Percentiles rank a stretch among this genome's conserved stretches.
Evolutionary conservation across 2,888 invertebrate genomes (phyloP).

Genomic region (Miltochrista miniata): DNA sequence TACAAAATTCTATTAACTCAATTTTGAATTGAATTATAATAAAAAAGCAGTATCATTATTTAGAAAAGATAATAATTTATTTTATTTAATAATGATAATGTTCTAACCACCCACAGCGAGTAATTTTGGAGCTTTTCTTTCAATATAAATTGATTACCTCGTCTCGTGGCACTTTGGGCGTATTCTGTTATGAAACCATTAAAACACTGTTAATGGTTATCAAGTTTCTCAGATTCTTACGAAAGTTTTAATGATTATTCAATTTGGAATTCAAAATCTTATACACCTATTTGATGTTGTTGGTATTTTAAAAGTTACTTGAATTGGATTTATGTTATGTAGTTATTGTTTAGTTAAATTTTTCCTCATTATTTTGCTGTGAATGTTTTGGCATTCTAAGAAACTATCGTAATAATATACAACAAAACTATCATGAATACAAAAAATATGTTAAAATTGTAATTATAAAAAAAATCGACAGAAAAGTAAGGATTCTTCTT

Average conservation of each 20-base stretch:
- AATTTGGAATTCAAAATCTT: slow-evolving; percentile 36
- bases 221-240: slow-evolving; percentile 46
- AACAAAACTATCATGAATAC: no score
- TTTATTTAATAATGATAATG: slow-evolving; percentile 17
- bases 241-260: slow-evolving; percentile 46
- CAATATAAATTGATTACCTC: slow-evolving; percentile 70
- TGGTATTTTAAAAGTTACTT: no score
- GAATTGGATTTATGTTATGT: no score
- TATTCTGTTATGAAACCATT: slow-evolving; percentile 68
- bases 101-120: slow-evolving; percentile 61
- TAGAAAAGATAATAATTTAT: slow-evolving; percentile 33
- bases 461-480: no score
- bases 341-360: no score
- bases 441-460: no score
- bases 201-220: slow-evolving; percentile 63
- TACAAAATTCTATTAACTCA: slow-evolving; percentile 21
- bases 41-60: slow-evolving; percentile 30
- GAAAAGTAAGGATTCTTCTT: no score
- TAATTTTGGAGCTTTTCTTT: slow-evolving; percentile 53
- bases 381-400: no score
- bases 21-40: slow-evolving; percentile 21
- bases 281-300: background rate
- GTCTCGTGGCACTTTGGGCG: slow-evolving; percentile 51
- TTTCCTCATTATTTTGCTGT: no score
- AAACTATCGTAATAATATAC: no score